phyloP scores from a whole-genome alignment of 1,140 invertebrate genomes.

The Oryctes rhinoceros region DNA sequence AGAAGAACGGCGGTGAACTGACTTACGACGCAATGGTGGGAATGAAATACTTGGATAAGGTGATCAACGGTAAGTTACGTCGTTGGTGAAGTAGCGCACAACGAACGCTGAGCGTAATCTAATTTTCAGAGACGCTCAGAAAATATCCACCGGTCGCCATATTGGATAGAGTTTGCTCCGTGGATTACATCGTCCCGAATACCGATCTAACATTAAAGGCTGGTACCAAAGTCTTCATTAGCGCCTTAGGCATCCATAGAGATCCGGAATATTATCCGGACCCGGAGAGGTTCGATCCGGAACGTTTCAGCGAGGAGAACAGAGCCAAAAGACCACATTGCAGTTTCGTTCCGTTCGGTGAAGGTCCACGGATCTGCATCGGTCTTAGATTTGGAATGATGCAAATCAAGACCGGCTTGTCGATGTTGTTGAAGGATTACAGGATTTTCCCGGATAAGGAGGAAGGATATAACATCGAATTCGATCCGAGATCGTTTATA shows the following conservation, averaged over 20 bases:
- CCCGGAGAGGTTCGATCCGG: background rate
- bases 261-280: background rate
- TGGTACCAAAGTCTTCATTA: background rate
- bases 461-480: background rate
- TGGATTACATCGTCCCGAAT: background rate
- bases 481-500: background rate
- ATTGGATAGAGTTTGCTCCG: background rate
- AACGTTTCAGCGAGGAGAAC: background rate
- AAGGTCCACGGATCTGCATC: slow-evolving; percentile 67
- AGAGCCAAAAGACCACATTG: slow-evolving; percentile 47
- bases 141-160: background rate
- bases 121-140: background rate
- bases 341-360: slow-evolving; percentile 66
- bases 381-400: slow-evolving; percentile 66
- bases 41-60: slow-evolving; percentile 32
- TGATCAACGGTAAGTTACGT: background rate
- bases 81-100: background rate
- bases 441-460: slow-evolving; percentile 47
- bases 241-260: background rate
- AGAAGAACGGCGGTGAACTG: slow-evolving; percentile 61
- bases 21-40: slow-evolving; percentile 61
- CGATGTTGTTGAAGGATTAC: slow-evolving; percentile 59
- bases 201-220: background rate
- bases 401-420: slow-evolving; percentile 63
- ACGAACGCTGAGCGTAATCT: background rate